Evolutionary conservation across 1,140 invertebrate species (phyloP).

Genomic region (Drosophila oshimai): DNA sequence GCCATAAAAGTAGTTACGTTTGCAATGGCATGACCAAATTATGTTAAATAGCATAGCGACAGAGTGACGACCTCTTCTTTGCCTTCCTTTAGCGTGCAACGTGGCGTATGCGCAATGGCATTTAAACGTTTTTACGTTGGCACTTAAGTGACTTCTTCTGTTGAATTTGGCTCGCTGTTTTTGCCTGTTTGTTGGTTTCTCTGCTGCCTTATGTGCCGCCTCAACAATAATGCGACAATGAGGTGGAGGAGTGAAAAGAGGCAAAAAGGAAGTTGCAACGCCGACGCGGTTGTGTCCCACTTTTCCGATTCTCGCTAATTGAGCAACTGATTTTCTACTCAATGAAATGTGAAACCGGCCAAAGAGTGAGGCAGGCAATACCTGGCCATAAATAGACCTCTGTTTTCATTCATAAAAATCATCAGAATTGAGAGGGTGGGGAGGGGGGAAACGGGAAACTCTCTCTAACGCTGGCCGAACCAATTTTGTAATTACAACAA

Average conservation of each 20-base stretch:
- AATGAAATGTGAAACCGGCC: conserved; percentile 75
- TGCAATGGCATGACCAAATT: conserved; percentile 45
- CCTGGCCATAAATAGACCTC: conserved; percentile 54
- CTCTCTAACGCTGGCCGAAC: conserved; percentile 28
- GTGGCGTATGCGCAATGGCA: conserved; percentile 43
- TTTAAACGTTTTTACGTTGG: conserved; percentile 41
- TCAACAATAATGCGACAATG: conserved; percentile 12
- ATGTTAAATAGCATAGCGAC: conserved; percentile 41
- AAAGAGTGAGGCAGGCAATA: conserved; percentile 29
- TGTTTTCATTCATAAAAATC: conserved; percentile 75
- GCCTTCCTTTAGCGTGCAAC: conserved; percentile 4
- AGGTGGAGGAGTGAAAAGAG: conserved; percentile 28
- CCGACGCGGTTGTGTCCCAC: conserved; percentile 45
- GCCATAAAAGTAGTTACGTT: conserved; percentile 17
- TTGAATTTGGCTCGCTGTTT: conserved; percentile 20
- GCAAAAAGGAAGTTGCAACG: conserved; percentile 48
- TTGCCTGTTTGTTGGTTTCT: conserved; percentile 10
- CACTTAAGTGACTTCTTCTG: conserved; percentile 41
- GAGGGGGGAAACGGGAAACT: conserved; percentile 12
- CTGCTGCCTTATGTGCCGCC: too few relatives aligned
- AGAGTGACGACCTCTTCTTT: conserved; percentile 4
- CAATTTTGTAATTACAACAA: conserved; percentile 77
- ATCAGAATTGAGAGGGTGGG: conserved; percentile 8
- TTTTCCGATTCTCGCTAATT: conserved; percentile 71
- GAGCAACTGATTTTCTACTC: conserved; percentile 70